Conservation (phyloP, 2,888 invertebrate genomes). For the Cantharis flavilabris region DNA sequence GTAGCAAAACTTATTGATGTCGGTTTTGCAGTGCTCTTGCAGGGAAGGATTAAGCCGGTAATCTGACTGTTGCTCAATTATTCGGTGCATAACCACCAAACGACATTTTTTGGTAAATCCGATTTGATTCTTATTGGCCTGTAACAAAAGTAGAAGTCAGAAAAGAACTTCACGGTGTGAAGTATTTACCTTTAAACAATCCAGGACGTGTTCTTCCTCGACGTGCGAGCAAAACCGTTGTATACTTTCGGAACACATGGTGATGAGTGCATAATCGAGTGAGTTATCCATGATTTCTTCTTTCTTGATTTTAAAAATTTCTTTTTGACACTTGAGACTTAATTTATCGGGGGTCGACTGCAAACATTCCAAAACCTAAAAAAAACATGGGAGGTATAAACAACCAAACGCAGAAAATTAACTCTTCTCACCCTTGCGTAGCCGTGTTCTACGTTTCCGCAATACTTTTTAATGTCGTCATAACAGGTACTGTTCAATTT, state of each 20-base stretch:
- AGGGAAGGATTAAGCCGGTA: slow-evolving; percentile 87
- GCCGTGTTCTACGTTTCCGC: slow-evolving; percentile 69
- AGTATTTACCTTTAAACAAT: slow-evolving; percentile 72
- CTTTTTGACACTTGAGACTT: slow-evolving; percentile 72
- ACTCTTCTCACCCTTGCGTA: slow-evolving; percentile 60
- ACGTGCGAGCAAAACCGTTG: slow-evolving; percentile 79
- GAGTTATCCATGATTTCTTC: slow-evolving; percentile 86
- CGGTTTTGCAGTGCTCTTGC: slow-evolving; percentile 77
- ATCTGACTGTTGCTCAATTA: slow-evolving; percentile 90
- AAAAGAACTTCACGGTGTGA: too few species aligned
- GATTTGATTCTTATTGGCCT: slow-evolving; percentile 74
- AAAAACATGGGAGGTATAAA: neutral
- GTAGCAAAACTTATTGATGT: slow-evolving; percentile 71
- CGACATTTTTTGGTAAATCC: slow-evolving; percentile 85
- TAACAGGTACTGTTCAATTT: slow-evolving; percentile 82
- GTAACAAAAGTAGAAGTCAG: slow-evolving; percentile 22
- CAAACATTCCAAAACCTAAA: slow-evolving; percentile 81
- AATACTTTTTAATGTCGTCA: slow-evolving; percentile 75
- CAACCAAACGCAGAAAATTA: neutral
- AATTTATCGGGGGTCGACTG: slow-evolving; percentile 66
- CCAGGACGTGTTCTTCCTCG: slow-evolving; percentile 70
- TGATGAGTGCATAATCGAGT: slow-evolving; percentile 83
- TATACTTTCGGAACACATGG: slow-evolving; percentile 85
- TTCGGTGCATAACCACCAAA: slow-evolving; percentile 80
- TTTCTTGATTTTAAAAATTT: slow-evolving; percentile 82